phyloP scores from a whole-genome alignment of 2,797 vertebrate genomes.

The Psittacula echo region DNA sequence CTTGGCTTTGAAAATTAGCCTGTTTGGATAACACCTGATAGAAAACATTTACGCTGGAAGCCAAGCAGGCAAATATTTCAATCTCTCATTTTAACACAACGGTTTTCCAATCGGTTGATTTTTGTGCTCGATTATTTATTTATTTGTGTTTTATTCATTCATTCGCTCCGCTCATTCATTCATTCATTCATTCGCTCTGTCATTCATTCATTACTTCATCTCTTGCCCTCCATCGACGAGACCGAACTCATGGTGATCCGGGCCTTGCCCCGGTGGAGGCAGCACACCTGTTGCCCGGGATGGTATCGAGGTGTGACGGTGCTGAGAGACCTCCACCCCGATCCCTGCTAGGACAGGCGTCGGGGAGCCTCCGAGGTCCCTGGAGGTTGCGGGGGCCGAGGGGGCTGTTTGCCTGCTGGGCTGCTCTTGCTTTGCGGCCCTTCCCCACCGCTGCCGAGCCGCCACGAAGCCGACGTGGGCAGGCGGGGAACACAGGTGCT shows the following conservation, averaged over 20 bases:
- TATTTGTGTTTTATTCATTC: conserved; percentile 52
- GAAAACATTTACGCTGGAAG: conserved; percentile 55
- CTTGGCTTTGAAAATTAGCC: conserved; percentile 49
- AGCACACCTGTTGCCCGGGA: neutral
- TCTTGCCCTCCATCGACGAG: neutral
- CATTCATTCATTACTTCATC: conserved; percentile 17
- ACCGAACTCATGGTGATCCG: neutral
- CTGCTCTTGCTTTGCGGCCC: neutral
- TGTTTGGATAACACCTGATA: conserved; percentile 41
- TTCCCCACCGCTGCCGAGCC: neutral
- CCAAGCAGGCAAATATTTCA: conserved; percentile 67
- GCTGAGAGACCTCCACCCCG: neutral
- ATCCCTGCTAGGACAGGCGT: neutral
- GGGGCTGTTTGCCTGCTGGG: neutral
- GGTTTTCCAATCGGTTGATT: conserved; percentile 54
- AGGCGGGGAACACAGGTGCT: neutral
- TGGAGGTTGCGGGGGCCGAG: neutral
- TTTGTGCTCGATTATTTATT: conserved; percentile 42
- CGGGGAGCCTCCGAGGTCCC: neutral
- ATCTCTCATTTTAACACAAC: conserved; percentile 54
- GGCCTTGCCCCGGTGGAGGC: neutral
- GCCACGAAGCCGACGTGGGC: neutral
- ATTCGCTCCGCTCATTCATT: neutral
- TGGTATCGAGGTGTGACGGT: neutral
- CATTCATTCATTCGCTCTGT: neutral